phyloP scores from a whole-genome alignment of 2,888 invertebrate genomes.

The Melanargia galathea region DNA sequence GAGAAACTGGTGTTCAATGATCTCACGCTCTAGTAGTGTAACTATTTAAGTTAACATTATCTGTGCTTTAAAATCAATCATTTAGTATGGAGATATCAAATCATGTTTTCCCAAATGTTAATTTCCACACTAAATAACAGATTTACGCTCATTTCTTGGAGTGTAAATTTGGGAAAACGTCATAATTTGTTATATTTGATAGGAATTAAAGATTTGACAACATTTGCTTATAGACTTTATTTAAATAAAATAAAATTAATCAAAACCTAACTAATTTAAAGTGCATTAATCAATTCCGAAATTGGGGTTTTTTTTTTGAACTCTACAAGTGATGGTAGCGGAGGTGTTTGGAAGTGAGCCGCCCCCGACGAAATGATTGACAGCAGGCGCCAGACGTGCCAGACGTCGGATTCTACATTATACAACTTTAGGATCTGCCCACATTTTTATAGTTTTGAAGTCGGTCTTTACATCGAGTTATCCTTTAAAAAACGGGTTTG shows the following conservation, averaged over 20 bases:
- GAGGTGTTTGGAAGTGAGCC: conserved; percentile 56
- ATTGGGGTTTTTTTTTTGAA: conserved; percentile 26
- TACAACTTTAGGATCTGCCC: conserved; percentile 20
- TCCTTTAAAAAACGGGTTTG: too few species aligned
- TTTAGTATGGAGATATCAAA: too few species aligned
- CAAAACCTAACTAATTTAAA: conserved; percentile 14
- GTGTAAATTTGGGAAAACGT: too few species aligned
- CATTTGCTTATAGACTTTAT: background rate
- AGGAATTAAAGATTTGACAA: too few species aligned
- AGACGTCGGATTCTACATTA: conserved; percentile 33
- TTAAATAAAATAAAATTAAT: background rate
- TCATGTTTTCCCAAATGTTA: too few species aligned
- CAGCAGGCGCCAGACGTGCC: conserved; percentile 61
- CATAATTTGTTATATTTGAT: too few species aligned
- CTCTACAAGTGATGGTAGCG: background rate
- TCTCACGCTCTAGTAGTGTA: too few species aligned
- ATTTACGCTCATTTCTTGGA: too few species aligned
- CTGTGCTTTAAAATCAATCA: too few species aligned
- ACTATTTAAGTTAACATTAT: too few species aligned
- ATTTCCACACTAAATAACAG: too few species aligned
- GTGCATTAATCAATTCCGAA: conserved; percentile 23
- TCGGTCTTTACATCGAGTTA: background rate
- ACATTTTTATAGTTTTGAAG: conserved; percentile 8
- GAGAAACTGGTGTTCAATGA: too few species aligned
- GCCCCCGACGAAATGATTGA: conserved; percentile 67